Percentiles rank a stretch among this genome's conserved stretches.
Conservation (phyloP, 1,140 invertebrate species). For the Panagrolaimus sp. region DNA sequence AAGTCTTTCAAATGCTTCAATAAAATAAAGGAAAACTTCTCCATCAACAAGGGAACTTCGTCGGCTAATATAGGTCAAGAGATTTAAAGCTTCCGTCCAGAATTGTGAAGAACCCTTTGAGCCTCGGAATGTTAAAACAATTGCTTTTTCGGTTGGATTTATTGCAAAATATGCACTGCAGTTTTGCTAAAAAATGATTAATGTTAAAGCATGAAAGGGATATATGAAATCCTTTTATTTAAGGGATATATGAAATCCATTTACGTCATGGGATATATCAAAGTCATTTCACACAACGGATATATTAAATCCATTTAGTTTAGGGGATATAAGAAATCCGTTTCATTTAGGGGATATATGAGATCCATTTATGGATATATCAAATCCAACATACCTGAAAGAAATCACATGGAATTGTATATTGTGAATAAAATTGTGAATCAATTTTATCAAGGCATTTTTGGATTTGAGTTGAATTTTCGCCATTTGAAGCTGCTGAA, state of each 20-base stretch:
- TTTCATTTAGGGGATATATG: not conserved
- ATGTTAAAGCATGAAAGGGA: not conserved
- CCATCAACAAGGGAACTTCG: not conserved
- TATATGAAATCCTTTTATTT: slow-evolving; percentile 9
- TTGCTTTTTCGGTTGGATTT: not conserved
- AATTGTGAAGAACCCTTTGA: not conserved
- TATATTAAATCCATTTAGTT: too few species aligned
- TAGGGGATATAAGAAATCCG: not conserved
- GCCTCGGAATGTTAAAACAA: not conserved
- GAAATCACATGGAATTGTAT: slow-evolving; percentile 8
- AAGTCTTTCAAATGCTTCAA: not conserved
- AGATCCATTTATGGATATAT: too few species aligned
- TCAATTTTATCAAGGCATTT: not conserved
- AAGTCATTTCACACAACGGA: too few species aligned
- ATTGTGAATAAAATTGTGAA: not conserved
- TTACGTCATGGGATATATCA: too few species aligned
- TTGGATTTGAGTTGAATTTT: not conserved
- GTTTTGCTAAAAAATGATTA: not conserved
- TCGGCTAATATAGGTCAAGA: not conserved
- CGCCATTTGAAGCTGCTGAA: not conserved
- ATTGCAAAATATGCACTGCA: not conserved
- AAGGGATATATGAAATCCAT: too few species aligned
- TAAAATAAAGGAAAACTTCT: not conserved
- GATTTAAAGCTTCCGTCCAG: not conserved
- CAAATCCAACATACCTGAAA: not conserved